Percentiles rank a stretch among this genome's conserved stretches.
Conservation (phyloP, 2,113 vertebrate genomes). For the Corythornis vintsioides region DNA sequence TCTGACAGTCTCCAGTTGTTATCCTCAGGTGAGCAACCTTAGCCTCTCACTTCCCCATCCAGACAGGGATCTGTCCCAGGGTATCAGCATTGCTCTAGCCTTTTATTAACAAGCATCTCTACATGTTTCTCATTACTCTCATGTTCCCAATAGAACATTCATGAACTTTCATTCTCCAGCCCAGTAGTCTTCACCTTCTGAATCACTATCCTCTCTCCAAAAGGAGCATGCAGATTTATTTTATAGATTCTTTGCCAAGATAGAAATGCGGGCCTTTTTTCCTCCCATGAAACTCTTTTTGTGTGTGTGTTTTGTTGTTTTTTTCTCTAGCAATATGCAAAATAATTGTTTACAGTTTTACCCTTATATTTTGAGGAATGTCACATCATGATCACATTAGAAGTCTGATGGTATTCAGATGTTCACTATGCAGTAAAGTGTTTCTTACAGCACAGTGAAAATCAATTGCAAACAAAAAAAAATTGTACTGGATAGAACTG, state of each 20-base stretch:
- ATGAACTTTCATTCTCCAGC: neutral
- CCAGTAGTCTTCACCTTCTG: neutral
- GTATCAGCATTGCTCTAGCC: neutral
- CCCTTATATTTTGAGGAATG: neutral
- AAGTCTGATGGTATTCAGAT: neutral
- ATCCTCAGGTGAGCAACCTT: neutral
- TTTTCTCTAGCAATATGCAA: neutral
- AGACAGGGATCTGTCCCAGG: neutral
- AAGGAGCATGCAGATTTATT: neutral
- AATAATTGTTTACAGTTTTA: neutral
- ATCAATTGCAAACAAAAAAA: neutral
- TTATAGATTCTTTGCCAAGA: neutral
- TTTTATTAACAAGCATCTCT: neutral
- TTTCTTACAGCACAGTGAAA: neutral
- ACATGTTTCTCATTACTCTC: neutral
- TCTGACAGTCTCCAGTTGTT: neutral
- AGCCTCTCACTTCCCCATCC: neutral
- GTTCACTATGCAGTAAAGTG: neutral
- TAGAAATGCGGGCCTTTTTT: neutral
- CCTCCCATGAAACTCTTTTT: neutral
- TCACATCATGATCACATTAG: neutral
- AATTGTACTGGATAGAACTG: neutral
- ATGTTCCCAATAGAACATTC: neutral
- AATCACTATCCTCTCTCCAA: neutral
- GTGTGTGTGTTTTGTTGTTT: too few species aligned